These are phyloP conservation scores for Macaria liturata DNA, from an alignment of 2,888 invertebrate genomes.

Conservation along the genomic window DNA sequence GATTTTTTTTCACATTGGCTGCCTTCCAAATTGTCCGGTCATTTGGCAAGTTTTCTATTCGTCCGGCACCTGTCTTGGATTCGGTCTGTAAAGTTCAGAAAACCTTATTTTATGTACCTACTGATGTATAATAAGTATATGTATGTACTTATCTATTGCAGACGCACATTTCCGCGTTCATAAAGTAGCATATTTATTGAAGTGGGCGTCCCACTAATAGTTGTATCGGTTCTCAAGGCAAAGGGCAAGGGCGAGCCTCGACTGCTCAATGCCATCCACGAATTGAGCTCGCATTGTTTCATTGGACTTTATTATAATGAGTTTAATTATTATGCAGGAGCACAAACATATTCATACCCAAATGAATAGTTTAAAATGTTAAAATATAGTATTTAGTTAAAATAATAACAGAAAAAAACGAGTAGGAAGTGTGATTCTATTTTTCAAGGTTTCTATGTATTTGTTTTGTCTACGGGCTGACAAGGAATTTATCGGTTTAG, in stretches of 20 bases:
- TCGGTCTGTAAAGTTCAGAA: conserved; percentile 53
- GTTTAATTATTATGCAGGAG: conserved; percentile 18
- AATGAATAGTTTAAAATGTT: not conserved
- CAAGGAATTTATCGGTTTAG: conserved; percentile 1
- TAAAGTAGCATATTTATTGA: conserved; percentile 3
- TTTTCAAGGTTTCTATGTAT: conserved; percentile 16
- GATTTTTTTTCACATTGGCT: conserved; percentile 54
- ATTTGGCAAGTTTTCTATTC: conserved; percentile 69
- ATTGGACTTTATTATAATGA: conserved; percentile 11
- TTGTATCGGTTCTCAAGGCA: conserved; percentile 40
- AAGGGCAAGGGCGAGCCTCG: conserved; percentile 53
- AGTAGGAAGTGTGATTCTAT: conserved; percentile 15
- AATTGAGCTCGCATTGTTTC: conserved; percentile 21
- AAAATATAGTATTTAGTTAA: not conserved
- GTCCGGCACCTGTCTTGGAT: conserved; percentile 66
- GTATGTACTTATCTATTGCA: conserved; percentile 7
- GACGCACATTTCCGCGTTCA: conserved; percentile 29
- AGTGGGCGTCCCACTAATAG: conserved; percentile 25
- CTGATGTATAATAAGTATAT: too few species aligned
- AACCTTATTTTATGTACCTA: conserved; percentile 18
- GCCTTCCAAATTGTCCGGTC: conserved; percentile 63
- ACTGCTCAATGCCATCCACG: conserved; percentile 21
- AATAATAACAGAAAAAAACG: conserved; percentile 15
- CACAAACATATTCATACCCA: conserved; percentile 14
- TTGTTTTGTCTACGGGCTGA: conserved; percentile 20